Evolutionary conservation across 2,797 vertebrate genomes (phyloP).

Genomic region (Jordanella pulchra): DNA sequence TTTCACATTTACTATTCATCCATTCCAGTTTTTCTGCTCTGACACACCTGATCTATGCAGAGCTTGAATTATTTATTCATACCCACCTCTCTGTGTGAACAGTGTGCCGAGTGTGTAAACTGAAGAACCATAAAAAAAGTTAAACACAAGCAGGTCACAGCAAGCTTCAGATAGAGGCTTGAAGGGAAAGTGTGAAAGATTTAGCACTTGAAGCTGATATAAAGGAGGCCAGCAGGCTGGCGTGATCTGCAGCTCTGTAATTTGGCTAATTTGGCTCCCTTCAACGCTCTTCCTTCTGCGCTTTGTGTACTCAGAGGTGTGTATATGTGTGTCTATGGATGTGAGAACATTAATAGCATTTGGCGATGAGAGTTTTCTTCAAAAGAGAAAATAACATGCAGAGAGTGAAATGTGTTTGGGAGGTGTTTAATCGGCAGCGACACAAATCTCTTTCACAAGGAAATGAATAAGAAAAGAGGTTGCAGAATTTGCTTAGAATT

Average conservation of each 20-base stretch:
- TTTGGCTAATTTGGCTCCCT: slow-evolving; percentile 64
- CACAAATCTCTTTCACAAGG: slow-evolving; percentile 15
- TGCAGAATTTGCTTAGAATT: slow-evolving; percentile 8
- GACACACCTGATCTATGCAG: slow-evolving; percentile 32
- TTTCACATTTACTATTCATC: slow-evolving; percentile 4
- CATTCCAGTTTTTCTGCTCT: slow-evolving; percentile 21
- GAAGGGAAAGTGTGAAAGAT: slow-evolving; percentile 55
- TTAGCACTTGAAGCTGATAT: slow-evolving; percentile 49
- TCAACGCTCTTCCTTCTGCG: slow-evolving; percentile 41
- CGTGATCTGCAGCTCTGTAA: slow-evolving; percentile 60
- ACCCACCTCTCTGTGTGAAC: slow-evolving; percentile 32
- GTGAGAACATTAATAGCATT: slow-evolving; percentile 25
- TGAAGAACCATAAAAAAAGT: slow-evolving; percentile 22
- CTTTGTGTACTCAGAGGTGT: slow-evolving; percentile 29
- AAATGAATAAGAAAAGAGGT: slow-evolving; percentile 20
- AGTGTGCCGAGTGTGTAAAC: slow-evolving; percentile 27
- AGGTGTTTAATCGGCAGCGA: slow-evolving; percentile 55
- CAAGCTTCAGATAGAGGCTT: slow-evolving; percentile 33
- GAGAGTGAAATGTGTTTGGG: slow-evolving; percentile 44
- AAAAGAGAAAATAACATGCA: slow-evolving; percentile 16
- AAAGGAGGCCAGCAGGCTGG: slow-evolving; percentile 48
- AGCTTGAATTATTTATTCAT: slow-evolving; percentile 39
- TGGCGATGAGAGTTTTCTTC: slow-evolving; percentile 24
- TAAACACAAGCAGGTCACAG: slow-evolving; percentile 34
- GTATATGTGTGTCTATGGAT: slow-evolving; percentile 6